A percentile compares a stretch with the other conserved stretches of the same genome.
These are phyloP conservation scores for Crotalus helleri DNA, from an alignment of 2,113 vertebrate species.

Conservation along the genomic window DNA sequence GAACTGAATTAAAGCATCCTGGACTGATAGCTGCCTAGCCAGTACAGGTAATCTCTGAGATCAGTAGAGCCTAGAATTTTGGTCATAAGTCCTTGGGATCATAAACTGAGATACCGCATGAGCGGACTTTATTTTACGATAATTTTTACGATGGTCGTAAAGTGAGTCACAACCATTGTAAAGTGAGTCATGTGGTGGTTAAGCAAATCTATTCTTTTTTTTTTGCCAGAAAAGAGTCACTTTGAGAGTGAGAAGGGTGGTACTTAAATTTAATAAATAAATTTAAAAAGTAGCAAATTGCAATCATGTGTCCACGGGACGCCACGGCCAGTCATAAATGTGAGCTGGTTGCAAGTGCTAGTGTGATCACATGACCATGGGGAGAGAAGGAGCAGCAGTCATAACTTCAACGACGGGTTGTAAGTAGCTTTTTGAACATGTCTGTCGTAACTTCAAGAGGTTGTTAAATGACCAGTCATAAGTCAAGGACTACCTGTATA, in stretches of 20 bases:
- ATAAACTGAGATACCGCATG: neutral
- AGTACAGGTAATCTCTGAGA: neutral
- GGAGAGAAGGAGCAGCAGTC: neutral
- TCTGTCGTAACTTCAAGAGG: neutral
- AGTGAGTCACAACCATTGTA: no score
- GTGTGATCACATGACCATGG: neutral
- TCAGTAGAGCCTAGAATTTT: neutral
- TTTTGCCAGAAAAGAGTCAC: neutral
- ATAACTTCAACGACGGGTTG: neutral
- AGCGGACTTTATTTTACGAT: no score
- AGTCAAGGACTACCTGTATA: neutral
- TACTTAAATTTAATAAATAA: no score
- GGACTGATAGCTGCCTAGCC: neutral
- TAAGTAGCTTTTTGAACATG: neutral
- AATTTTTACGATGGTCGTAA: no score
- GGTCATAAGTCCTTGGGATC: neutral
- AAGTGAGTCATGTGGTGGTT: no score
- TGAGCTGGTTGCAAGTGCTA: neutral
- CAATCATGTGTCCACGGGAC: neutral
- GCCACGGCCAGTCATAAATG: neutral
- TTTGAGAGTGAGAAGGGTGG: no score
- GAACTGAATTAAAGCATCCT: neutral
- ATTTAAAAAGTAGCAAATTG: no score
- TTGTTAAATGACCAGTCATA: neutral
- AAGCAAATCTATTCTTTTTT: no score